These are phyloP conservation scores for Pemphigus obesinymphae DNA, from an alignment of 1,140 invertebrate genomes.

Conservation along the genomic window DNA sequence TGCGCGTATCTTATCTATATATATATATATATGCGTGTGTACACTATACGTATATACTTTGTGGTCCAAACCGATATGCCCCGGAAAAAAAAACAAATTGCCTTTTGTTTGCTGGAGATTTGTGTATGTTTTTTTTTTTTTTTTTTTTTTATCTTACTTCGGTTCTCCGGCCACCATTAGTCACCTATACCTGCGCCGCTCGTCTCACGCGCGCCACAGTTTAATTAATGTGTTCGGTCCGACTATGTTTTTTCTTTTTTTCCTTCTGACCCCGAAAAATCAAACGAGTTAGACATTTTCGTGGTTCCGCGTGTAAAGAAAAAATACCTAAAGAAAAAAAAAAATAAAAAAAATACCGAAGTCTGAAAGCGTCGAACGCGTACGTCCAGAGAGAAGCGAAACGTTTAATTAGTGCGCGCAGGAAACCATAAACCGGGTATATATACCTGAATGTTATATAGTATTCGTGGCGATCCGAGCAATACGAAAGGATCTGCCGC, in stretches of 20 bases:
- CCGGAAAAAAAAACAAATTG: neutral
- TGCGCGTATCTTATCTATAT: neutral
- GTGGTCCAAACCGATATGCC: neutral
- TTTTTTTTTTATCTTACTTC: too few relatives aligned
- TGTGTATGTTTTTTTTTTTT: too few relatives aligned
- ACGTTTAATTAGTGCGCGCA: neutral
- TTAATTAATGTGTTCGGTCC: neutral
- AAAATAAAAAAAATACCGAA: neutral
- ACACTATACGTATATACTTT: neutral
- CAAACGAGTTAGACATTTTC: neutral
- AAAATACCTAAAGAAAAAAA: neutral
- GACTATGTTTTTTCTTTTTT: neutral
- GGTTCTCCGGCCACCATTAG: neutral
- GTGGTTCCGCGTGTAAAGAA: neutral
- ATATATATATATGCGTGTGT: too few relatives aligned
- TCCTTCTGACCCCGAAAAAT: too few relatives aligned
- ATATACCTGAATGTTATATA: neutral
- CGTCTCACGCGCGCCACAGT: neutral
- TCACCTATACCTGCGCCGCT: too few relatives aligned
- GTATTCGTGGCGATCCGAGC: too few relatives aligned
- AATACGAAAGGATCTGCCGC: neutral
- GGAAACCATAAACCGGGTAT: neutral
- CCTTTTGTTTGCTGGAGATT: neutral
- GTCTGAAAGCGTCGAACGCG: too few relatives aligned
- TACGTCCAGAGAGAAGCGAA: neutral